Evolutionary conservation across 2,888 invertebrate species (phyloP), one percentile per base, ranked within the genome.

Genomic region (Zonitis immaculata): DNA sequence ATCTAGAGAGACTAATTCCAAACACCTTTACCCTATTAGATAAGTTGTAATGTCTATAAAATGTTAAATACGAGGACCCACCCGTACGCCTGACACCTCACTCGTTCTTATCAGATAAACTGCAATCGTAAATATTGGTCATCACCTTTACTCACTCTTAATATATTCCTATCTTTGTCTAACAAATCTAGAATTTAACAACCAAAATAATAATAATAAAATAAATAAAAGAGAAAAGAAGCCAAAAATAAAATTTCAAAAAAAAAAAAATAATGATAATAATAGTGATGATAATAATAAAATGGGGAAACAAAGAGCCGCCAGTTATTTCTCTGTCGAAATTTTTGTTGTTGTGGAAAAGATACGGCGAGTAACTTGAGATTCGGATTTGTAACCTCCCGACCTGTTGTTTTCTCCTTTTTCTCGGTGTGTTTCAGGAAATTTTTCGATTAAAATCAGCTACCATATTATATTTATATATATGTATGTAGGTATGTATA

Each of bases 11-110:
- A 60, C 64, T 67, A 67, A 67, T 68, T 67, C 61, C 54, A 60
- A 65, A 68, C 67, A 67, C 67, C 67, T 67, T 67, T 66, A 63
- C 49, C 50, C 66, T 67, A 68, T 67, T 68, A 67, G 67, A 64
- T 54, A 59, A 54, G 59, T 58, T 53, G 61, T 58, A 59, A 57
- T 49, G 61, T 57, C 66, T 60, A 66, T 70, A 67, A 68, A 68
- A 65, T 54, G 65, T 67, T 67, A 66, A 69, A 67, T 66, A 66
- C 65, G 63, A 59, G 60, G 57, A 61, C 66, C 70, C 68, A 69
- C 69, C 69, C 65, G 67, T 62, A 61, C 55, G 62, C 55, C 57
- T 60, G 67, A 69, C 69, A 69, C 69, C 66, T 70, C 60, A 61
- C 62, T 62, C 59, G 60, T 47, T 47, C 59, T 65, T 70, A 70